These are phyloP conservation scores for Anthopleura sola DNA, from an alignment of 64 coral and sea anemone genomes.

Conservation along the genomic window DNA sequence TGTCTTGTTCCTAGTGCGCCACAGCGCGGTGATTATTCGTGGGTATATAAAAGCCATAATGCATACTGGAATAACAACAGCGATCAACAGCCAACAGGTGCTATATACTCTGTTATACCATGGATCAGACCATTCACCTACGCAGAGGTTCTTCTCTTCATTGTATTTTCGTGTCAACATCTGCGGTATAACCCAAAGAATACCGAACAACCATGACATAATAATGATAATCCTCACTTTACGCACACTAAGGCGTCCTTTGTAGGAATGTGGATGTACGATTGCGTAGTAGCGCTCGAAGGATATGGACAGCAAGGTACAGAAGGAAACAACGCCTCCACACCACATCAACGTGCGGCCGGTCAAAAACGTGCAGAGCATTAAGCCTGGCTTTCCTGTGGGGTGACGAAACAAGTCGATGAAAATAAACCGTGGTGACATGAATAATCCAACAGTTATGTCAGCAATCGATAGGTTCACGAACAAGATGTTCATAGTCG, in stretches of 20 bases:
- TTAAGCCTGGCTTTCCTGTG: not conserved
- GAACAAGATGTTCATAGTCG: constrained; percentile 11
- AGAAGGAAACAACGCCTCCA: not conserved
- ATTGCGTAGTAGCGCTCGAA: constrained; percentile 22
- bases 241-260: not conserved
- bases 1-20: not conserved
- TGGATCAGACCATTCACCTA: not conserved
- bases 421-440: constrained; percentile 9
- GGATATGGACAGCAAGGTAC: not conserved
- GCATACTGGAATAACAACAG: not conserved
- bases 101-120: not conserved
- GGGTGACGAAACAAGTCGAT: not conserved
- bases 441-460: not conserved
- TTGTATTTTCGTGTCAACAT: not conserved
- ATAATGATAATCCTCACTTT: not conserved
- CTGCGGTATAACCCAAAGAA: not conserved
- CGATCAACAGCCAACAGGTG: not conserved
- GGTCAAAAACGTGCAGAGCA: constrained; percentile 12
- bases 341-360: not conserved
- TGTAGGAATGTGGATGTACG: not conserved
- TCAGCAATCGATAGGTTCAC: constrained; percentile 25
- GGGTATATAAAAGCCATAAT: not conserved
- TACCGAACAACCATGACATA: not conserved
- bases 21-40: not conserved
- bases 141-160: constrained; percentile 23